Evolutionary conservation across 53 echinoderm and acorn worm genomes (phyloP).

Genomic region (Astropecten irregularis): DNA sequence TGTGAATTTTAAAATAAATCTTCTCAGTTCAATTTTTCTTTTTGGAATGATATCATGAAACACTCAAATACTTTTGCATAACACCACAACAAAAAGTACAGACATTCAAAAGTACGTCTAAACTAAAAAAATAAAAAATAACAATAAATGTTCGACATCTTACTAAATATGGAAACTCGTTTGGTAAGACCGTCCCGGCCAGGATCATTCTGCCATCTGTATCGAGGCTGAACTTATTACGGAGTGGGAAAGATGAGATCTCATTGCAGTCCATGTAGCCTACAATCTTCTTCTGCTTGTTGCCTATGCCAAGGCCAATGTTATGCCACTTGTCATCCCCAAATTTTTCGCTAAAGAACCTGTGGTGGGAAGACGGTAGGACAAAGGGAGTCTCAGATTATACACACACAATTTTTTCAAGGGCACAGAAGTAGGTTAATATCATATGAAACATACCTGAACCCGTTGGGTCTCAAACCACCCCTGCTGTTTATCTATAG

Average conservation of each 20-base stretch:
- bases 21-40: too few relatives aligned
- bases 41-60: too few relatives aligned
- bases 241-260: constrained; percentile 31
- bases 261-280: constrained; percentile 56
- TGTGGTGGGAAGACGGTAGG: not conserved
- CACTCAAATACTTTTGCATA: too few relatives aligned
- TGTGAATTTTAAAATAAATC: too few relatives aligned
- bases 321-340: constrained; percentile 72
- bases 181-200: constrained; percentile 34
- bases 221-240: constrained; percentile 10
- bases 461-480: too few relatives aligned
- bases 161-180: constrained; percentile 42
- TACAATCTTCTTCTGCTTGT: constrained; percentile 37
- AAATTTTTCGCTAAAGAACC: constrained; percentile 69
- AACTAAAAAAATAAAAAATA: too few relatives aligned
- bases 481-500: too few relatives aligned
- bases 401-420: not conserved
- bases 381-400: not conserved
- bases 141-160: too few relatives aligned
- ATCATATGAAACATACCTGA: too few relatives aligned
- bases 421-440: too few relatives aligned
- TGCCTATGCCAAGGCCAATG: constrained; percentile 44
- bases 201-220: constrained; percentile 22
- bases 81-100: too few relatives aligned
- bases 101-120: too few relatives aligned